Percentiles rank a stretch among this genome's conserved stretches.
These are phyloP conservation scores for Strigamia crassipes DNA, from an alignment of 2,888 invertebrate species.

Conservation along the genomic window DNA sequence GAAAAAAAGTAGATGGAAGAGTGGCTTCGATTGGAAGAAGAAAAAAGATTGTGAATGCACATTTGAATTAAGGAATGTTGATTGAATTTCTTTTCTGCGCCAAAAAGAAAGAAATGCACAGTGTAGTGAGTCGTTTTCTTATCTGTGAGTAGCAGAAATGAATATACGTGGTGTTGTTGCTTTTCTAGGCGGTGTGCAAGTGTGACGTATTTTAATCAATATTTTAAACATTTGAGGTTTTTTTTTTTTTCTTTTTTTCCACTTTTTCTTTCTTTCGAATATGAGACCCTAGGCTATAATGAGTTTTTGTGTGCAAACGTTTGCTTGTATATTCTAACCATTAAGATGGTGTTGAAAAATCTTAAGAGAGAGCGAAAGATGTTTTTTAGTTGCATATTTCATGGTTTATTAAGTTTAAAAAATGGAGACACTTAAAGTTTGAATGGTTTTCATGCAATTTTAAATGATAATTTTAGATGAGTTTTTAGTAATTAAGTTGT, in stretches of 20 bases:
- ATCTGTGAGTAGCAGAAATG: background rate
- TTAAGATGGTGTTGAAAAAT: constrained; percentile 6
- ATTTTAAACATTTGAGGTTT: constrained; percentile 10
- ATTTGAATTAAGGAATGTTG: constrained; percentile 4
- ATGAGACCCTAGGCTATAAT: constrained; percentile 3
- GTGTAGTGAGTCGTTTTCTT: background rate
- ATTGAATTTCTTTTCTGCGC: background rate
- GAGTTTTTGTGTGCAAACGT: constrained; percentile 6
- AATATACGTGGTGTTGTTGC: constrained; percentile 3
- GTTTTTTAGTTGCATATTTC: background rate
- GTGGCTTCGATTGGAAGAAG: background rate
- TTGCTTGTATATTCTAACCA: constrained; percentile 3
- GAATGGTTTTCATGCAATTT: background rate
- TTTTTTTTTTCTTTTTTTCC: background rate
- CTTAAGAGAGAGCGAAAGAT: background rate
- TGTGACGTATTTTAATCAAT: constrained; percentile 10
- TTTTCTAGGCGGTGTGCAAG: background rate
- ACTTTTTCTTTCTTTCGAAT: background rate
- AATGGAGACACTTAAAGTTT: background rate
- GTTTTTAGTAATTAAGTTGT: background rate
- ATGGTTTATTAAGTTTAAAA: background rate
- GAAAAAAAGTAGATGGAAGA: background rate
- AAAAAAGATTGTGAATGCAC: background rate
- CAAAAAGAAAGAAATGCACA: background rate
- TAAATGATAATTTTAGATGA: background rate